These are phyloP conservation scores for Spilogale gracilis DNA, from an alignment of 2,113 vertebrate genomes.

Conservation along the genomic window DNA sequence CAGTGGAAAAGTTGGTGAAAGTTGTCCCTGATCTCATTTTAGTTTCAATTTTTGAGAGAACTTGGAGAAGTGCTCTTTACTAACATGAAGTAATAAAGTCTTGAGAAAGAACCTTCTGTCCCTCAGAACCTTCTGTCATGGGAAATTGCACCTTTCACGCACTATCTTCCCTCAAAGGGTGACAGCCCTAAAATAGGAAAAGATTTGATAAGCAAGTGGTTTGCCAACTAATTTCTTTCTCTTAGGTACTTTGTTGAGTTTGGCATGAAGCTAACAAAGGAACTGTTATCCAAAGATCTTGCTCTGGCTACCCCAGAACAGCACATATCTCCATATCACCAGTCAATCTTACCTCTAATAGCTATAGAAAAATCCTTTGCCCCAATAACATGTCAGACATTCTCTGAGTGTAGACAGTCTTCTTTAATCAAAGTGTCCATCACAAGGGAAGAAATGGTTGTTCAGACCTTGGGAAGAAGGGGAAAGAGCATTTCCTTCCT, in stretches of 20 bases:
- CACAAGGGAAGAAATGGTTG: conserved; percentile 12
- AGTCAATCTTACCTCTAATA: conserved; percentile 61
- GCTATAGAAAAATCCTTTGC: conserved; percentile 62
- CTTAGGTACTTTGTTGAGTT: conserved; percentile 35
- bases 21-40: not conserved
- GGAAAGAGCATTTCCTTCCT: not conserved
- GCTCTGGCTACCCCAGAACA: not conserved
- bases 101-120: not conserved
- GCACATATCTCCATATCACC: not conserved
- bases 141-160: not conserved
- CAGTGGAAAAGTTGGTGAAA: not conserved
- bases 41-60: not conserved
- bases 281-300: conserved; percentile 60
- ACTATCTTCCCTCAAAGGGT: not conserved
- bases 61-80: not conserved
- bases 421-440: conserved; percentile 79
- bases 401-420: not conserved
- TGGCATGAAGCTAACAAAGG: conserved; percentile 62
- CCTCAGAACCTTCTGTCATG: not conserved
- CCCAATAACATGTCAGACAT: conserved; percentile 52
- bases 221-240: conserved; percentile 70
- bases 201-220: conserved; percentile 72
- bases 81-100: not conserved
- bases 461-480: not conserved
- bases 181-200: conserved; percentile 68